Base-by-base conservation (phyloP, 2,888 invertebrate species). In the Leucania comma region DNA sequence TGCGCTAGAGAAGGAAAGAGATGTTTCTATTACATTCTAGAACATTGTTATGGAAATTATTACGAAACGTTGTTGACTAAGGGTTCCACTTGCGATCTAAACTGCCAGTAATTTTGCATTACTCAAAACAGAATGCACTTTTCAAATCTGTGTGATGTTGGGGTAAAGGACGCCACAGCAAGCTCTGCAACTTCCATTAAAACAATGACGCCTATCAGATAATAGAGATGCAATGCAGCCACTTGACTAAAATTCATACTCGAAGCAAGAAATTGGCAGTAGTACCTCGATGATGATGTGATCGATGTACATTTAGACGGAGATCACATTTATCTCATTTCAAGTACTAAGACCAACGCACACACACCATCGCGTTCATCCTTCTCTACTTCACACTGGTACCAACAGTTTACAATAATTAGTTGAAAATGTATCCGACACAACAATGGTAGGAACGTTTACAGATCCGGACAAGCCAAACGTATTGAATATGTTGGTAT, bases 401-500 rank as follows among this genome's bases (percentile, higher is more conserved):
- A 38, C 72, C 60, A 72, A 32, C 20, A 48, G 26, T 63, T 42
- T 54, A 75, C 59, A 48, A 63, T 38, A 71, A 63, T 68, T 56
- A 62, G 67, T 20, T 17, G 32, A 66, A 57, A 66, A 53, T 58
- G 26, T 62, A 42, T 29, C 61, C 26, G 48, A 56, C n/a, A 53
- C 62, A 51, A 72, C 63, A 56, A 64, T 62, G 29, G 51, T 17
- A 53, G 38, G 42, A 75, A 56, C 62, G 59, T 75, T 82, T 71
- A 62, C 69, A 66, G 72, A 68, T 68, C 48, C 65, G 64, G 57
- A 68, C 72, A 75, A 72, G 67, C 76, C 60, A 61, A 73, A 72
- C 68, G 63, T 75, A 75, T 76, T 78, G 71, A 72, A 75, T 72
- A 82, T 72, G 79, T 72, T 74, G 70, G 68, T 74, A 73, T 81